phyloP scores from a whole-genome alignment of 2,888 invertebrate genomes.

The Phlogophora meticulosa region DNA sequence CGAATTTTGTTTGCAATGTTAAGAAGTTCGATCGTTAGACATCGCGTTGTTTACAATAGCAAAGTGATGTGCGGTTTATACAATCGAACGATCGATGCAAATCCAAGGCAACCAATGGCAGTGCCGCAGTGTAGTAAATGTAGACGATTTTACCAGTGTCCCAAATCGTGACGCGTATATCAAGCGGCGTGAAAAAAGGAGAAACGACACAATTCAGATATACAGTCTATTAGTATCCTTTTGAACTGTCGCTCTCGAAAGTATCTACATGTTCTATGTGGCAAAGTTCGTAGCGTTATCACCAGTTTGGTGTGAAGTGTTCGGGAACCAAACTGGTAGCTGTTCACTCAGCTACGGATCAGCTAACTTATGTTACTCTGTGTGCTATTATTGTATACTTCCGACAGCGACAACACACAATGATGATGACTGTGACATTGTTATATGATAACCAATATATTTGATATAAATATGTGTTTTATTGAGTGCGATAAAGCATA shows the following conservation, averaged over 20 bases:
- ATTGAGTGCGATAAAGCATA: constrained; percentile 80
- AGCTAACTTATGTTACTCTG: constrained; percentile 24
- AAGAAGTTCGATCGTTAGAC: constrained; percentile 59
- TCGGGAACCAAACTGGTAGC: constrained; percentile 29
- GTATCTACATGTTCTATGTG: constrained; percentile 46
- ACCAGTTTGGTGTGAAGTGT: constrained; percentile 26
- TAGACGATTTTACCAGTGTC: constrained; percentile 89
- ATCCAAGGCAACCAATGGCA: constrained; percentile 68
- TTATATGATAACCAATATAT: constrained; percentile 67
- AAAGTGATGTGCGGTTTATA: constrained; percentile 50
- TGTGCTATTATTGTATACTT: constrained; percentile 55
- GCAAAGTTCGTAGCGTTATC: constrained; percentile 7
- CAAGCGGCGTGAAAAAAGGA: constrained; percentile 91
- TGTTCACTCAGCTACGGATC: neutral
- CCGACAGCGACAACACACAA: constrained; percentile 73
- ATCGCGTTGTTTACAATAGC: constrained; percentile 54
- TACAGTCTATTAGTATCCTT: constrained; percentile 78
- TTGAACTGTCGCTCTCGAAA: constrained; percentile 75
- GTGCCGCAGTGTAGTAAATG: constrained; percentile 82
- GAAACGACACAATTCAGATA: constrained; percentile 90
- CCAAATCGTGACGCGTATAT: constrained; percentile 89
- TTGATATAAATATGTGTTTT: constrained; percentile 60
- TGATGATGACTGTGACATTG: constrained; percentile 64
- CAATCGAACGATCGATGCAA: constrained; percentile 65
- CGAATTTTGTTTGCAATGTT: constrained; percentile 48